Conservation (phyloP, 1,140 invertebrate species). For the Eupristina koningsbergeri region DNA sequence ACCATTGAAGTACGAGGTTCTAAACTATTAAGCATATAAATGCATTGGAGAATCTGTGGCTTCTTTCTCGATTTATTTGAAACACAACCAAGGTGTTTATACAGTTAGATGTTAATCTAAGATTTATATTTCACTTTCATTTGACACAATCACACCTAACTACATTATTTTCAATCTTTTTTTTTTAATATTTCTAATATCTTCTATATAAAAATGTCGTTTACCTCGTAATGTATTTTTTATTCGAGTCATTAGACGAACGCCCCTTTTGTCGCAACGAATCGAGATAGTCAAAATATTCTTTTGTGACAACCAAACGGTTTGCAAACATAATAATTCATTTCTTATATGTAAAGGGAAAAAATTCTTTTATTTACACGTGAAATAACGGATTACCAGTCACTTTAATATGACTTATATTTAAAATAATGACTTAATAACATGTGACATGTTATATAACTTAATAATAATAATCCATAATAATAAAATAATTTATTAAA, state of each 20-base stretch:
- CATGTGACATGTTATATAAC: too few relatives aligned
- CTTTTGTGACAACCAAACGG: not conserved
- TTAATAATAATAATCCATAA: too few relatives aligned
- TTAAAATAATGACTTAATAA: too few relatives aligned
- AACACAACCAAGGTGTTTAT: not conserved
- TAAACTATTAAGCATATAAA: not conserved
- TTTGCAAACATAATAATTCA: not conserved
- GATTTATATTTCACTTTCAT: not conserved
- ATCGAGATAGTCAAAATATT: not conserved
- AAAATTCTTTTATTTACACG: too few relatives aligned
- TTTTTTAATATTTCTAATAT: not conserved
- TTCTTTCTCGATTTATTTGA: not conserved
- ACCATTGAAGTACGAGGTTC: not conserved
- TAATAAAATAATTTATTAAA: too few relatives aligned
- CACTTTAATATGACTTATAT: too few relatives aligned
- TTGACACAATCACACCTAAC: not conserved
- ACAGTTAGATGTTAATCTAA: not conserved
- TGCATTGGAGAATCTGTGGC: conserved; percentile 3
- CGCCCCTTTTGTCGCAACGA: not conserved
- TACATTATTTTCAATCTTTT: not conserved
- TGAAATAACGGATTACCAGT: too few relatives aligned
- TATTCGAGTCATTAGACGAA: not conserved
- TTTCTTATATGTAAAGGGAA: not conserved
- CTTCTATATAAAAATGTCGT: not conserved
- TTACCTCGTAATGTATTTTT: not conserved